A percentile compares a stretch with the other conserved stretches of the same genome.
phyloP scores from a whole-genome alignment of 1,140 invertebrate genomes.

The Ptiloglossa arizonensis region DNA sequence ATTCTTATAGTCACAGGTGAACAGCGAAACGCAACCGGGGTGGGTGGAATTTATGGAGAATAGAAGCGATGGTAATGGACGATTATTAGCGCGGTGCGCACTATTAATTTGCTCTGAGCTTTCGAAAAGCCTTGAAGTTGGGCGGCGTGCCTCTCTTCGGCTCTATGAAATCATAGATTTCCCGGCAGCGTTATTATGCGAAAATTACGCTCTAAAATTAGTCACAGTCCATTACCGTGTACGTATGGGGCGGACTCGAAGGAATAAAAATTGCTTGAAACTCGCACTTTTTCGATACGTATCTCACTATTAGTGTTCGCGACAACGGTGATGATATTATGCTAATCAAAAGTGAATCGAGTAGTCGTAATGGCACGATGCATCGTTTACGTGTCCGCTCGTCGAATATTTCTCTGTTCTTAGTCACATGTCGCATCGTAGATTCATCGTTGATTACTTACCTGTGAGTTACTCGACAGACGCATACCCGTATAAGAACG shows the following conservation, averaged over 20 bases:
- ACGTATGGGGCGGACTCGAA: conserved; percentile 1
- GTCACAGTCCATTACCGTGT: conserved; percentile 64
- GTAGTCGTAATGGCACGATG: conserved; percentile 37
- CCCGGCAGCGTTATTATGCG: conserved; percentile 66
- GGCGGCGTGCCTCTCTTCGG: conserved; percentile 59
- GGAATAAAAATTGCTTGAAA: conserved; percentile 40
- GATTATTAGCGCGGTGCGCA: conserved; percentile 65
- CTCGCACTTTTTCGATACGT: conserved; percentile 52
- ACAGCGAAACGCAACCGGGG: conserved; percentile 44
- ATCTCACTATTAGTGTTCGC: conserved; percentile 35
- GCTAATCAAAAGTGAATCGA: conserved; percentile 44
- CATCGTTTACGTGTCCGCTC: conserved; percentile 4
- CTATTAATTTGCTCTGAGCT: conserved; percentile 73
- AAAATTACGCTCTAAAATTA: conserved; percentile 72
- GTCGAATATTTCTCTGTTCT: conserved; percentile 2
- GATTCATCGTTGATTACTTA: conserved; percentile 33
- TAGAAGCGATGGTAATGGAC: conserved; percentile 65
- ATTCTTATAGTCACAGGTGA: conserved; percentile 44
- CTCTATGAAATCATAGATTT: conserved; percentile 72
- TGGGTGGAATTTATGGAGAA: conserved; percentile 68
- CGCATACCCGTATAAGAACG: background rate
- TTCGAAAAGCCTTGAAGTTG: conserved; percentile 75
- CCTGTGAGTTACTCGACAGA: background rate
- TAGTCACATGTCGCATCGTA: conserved; percentile 36
- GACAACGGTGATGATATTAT: conserved; percentile 50